Conservation (phyloP, 2,113 vertebrate genomes). For the Cranoglanis bouderius region DNA sequence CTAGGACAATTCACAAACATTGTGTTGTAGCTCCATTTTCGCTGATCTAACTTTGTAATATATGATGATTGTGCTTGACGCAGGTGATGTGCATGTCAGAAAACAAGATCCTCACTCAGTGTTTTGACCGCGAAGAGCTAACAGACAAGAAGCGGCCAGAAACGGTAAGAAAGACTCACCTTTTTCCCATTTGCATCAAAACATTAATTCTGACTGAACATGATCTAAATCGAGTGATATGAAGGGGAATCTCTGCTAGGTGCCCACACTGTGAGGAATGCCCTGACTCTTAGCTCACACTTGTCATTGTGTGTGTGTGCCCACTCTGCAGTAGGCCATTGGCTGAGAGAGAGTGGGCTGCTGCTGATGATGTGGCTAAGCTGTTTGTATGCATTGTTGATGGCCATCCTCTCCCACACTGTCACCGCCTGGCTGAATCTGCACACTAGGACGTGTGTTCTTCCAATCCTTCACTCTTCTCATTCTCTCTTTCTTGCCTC, state of each 20-base stretch:
- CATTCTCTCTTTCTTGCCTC: conserved; percentile 14
- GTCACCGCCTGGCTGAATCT: conserved; percentile 52
- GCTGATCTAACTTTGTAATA: neutral
- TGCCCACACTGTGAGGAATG: conserved; percentile 55
- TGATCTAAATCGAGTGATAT: neutral
- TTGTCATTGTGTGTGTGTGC: conserved; percentile 11
- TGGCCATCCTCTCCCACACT: conserved; percentile 45
- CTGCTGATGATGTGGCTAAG: conserved; percentile 46
- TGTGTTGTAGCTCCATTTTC: conserved; percentile 15
- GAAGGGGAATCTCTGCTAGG: conserved; percentile 38
- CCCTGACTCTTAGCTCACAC: conserved; percentile 45
- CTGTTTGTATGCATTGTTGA: conserved; percentile 59
- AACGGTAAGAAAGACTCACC: conserved; percentile 76
- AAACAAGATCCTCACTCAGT: conserved; percentile 90
- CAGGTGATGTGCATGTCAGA: conserved; percentile 94
- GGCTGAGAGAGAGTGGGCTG: conserved; percentile 50
- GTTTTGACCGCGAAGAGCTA: conserved; percentile 88
- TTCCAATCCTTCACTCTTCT: conserved; percentile 22
- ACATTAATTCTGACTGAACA: neutral
- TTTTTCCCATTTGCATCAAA: neutral
- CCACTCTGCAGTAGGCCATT: conserved; percentile 42
- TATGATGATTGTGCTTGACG: conserved; percentile 22
- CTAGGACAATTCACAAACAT: conserved; percentile 18
- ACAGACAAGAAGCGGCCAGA: conserved; percentile 95
- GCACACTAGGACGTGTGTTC: conserved; percentile 64